phyloP scores from a whole-genome alignment of 2,888 invertebrate species.

The Epistrophella euchroma region DNA sequence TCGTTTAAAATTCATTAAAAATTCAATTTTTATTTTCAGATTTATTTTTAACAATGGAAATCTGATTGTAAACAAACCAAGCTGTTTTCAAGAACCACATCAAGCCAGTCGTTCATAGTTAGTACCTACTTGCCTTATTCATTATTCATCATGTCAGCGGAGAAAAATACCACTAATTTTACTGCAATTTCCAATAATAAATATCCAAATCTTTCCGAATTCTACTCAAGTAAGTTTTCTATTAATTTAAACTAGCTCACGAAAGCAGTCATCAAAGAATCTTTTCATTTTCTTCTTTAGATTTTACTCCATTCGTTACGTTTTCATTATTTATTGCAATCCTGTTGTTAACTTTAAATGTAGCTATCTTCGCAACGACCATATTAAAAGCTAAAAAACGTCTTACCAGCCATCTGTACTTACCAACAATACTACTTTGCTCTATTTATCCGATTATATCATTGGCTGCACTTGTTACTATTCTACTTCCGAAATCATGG shows the following conservation, averaged over 20 bases:
- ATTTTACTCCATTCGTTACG: constrained; percentile 81
- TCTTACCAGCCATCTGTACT: constrained; percentile 77
- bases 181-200: background rate
- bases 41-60: background rate
- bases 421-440: constrained; percentile 79
- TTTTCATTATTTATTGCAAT: constrained; percentile 80
- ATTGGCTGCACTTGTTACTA: constrained; percentile 80
- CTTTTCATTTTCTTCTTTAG: constrained; percentile 71
- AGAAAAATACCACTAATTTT: background rate
- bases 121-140: background rate
- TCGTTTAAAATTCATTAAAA: background rate
- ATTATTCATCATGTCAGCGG: constrained; percentile 3
- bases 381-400: constrained; percentile 77
- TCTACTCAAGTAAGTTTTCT: constrained; percentile 79
- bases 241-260: background rate
- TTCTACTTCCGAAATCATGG: constrained; percentile 81
- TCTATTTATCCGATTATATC: constrained; percentile 82
- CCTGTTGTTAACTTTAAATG: constrained; percentile 80
- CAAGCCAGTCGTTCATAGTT: background rate
- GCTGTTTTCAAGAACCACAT: background rate
- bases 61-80: constrained; percentile 10
- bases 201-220: constrained; percentile 76
- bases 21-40: constrained; percentile 1
- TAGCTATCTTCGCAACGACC: constrained; percentile 80
- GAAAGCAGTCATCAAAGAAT: background rate